Evolutionary conservation across 2,888 invertebrate species (phyloP), one percentile per base, ranked within the genome.

Genomic region (Neoascia interrupta): DNA sequence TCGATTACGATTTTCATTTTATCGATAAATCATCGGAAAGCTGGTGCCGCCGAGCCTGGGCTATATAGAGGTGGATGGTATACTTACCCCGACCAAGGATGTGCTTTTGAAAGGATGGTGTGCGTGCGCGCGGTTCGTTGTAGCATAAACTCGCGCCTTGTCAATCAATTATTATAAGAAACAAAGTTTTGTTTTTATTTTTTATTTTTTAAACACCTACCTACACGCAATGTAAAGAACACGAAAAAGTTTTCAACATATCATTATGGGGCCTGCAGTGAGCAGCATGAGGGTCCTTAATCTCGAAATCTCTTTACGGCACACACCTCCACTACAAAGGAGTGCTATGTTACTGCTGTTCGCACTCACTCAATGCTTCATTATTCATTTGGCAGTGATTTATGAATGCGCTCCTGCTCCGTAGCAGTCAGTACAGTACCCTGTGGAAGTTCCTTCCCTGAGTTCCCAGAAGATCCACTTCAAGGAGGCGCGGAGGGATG

Each of bases 331-430:
- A 18, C 39, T 26, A 31, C 34, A 26, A 34, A 53, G 37, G 45
- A 37, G 54, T 23, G 34, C 6, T 53, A n/a, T n/a, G 43, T 39
- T 53, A 43, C 54, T 49, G 53, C 72, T 66, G 54, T 72, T 79
- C 76, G 72, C 76, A 79, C 76, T 54, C 45, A 58, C 45, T 72
- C 72, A 79, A 79, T 64, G 60, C 54, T 72, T 79, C 66, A 66
- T 79, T 79, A 79, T 72, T 72, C 66, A 79, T 79, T 79, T 79
- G 76, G 76, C 76, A 72, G 76, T 79, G 76, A 79, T 79, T 79
- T 79, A 79, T 79, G 76, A 72, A 72, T 79, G 76, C 70, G 63
- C 75, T 70, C 75, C 53, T 63, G 53, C 60, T 51, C 43, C 56
- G n/a, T n/a, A n/a, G n/a, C n/a, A n/a, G n/a, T n/a, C n/a, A n/a